A percentile compares a stretch with the other conserved stretches of the same genome.
These are phyloP conservation scores for Ips nitidus DNA, from an alignment of 1,140 invertebrate species.

Conservation along the genomic window DNA sequence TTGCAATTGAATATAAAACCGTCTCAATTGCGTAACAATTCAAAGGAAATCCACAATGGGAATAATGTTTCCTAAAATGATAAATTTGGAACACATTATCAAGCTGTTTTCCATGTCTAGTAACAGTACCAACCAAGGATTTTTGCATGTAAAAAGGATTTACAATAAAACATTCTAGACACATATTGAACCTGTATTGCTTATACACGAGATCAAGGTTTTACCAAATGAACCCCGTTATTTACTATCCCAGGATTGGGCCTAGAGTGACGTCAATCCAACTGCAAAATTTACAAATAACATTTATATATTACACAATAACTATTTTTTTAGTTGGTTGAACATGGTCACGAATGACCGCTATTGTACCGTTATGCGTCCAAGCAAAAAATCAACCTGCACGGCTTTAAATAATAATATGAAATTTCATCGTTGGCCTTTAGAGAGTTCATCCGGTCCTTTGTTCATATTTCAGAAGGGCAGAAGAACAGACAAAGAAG, in stretches of 20 bases:
- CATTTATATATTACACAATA: background rate
- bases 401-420: conserved; percentile 3
- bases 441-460: conserved; percentile 6
- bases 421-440: conserved; percentile 14
- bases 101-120: too few relatives aligned
- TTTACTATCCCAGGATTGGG: too few relatives aligned
- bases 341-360: background rate
- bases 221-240: too few relatives aligned
- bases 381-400: conserved; percentile 13
- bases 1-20: conserved; percentile 9
- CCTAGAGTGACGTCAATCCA: too few relatives aligned
- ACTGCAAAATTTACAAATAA: too few relatives aligned
- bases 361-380: conserved; percentile 12
- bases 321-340: background rate
- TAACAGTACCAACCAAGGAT: too few relatives aligned
- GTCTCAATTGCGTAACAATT: background rate
- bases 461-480: background rate
- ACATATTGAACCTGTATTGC: too few relatives aligned
- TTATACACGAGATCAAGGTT: too few relatives aligned
- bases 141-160: too few relatives aligned
- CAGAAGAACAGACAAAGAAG: too few relatives aligned
- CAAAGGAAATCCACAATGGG: background rate
- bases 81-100: too few relatives aligned
- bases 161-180: too few relatives aligned
- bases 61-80: background rate